A percentile compares a stretch with the other conserved stretches of the same genome.
Evolutionary conservation across 2,888 invertebrate genomes (phyloP).

Genomic region (Dermolepida albohirtum): DNA sequence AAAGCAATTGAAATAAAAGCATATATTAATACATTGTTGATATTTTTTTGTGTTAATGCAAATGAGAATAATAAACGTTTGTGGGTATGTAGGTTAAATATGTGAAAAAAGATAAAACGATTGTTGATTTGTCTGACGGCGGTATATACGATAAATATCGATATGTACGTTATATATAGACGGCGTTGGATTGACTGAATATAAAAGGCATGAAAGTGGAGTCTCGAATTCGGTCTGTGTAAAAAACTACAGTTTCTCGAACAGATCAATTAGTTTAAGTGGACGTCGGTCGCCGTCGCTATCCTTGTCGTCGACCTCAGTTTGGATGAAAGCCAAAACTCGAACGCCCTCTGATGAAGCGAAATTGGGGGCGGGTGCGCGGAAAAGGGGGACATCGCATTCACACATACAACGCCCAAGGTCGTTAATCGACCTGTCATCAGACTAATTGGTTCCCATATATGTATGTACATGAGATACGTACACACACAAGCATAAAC

Average conservation of each 20-base stretch:
- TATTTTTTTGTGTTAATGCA: no score
- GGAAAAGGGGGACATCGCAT: constrained; percentile 14
- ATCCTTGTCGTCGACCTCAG: constrained; percentile 6
- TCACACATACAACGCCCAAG: constrained; percentile 28
- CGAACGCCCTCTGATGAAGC: constrained; percentile 8
- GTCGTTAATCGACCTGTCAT: constrained; percentile 42
- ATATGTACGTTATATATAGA: neutral
- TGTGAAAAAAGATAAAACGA: no score
- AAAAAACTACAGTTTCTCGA: constrained; percentile 17
- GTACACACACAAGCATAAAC: neutral
- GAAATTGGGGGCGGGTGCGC: constrained; percentile 10
- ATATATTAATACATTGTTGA: no score
- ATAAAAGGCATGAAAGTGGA: neutral
- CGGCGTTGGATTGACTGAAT: neutral
- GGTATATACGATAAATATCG: no score
- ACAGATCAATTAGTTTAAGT: constrained; percentile 35
- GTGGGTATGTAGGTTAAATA: no score
- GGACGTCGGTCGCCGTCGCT: constrained; percentile 20
- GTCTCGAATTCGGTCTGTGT: neutral
- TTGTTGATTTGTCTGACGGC: no score
- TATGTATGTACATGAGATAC: neutral
- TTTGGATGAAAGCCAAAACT: constrained; percentile 30
- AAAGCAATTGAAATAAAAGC: no score
- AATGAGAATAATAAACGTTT: no score
- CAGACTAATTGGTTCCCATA: constrained; percentile 33